phyloP scores from a whole-genome alignment of 2,797 vertebrate species.

The Rousettus madagascariensis region DNA sequence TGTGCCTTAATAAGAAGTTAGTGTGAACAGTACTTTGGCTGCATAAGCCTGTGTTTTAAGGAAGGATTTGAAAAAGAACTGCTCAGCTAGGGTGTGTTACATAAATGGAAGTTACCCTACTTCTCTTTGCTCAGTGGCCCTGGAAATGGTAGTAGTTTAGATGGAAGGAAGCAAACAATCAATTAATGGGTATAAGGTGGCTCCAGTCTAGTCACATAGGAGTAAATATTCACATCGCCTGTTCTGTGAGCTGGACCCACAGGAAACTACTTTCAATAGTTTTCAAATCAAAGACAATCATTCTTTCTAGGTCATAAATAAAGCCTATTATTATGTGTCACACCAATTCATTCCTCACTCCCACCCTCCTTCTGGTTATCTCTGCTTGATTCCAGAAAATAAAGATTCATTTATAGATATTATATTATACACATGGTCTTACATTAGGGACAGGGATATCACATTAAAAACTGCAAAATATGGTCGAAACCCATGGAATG shows the following conservation, averaged over 20 bases:
- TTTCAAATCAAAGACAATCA: background rate
- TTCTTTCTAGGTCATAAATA: background rate
- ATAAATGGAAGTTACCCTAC: background rate
- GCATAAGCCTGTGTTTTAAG: background rate
- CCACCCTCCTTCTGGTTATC: background rate
- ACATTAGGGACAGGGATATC: background rate
- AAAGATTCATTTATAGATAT: background rate
- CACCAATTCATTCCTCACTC: background rate
- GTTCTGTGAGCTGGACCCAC: background rate
- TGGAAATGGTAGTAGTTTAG: background rate
- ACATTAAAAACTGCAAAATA: background rate
- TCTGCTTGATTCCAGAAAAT: background rate
- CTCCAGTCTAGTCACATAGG: background rate
- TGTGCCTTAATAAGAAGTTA: background rate
- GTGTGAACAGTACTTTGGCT: background rate
- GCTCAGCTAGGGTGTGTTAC: background rate
- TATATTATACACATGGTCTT: background rate
- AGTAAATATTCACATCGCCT: background rate
- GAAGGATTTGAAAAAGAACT: background rate
- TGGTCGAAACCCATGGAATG: background rate
- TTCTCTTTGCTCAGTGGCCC: background rate
- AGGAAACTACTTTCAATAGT: background rate
- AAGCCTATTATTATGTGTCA: background rate
- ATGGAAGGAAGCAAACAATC: background rate
- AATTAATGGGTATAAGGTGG: background rate